phyloP scores from a whole-genome alignment of 2,113 vertebrate species.

The Callocephalon fimbriatum region DNA sequence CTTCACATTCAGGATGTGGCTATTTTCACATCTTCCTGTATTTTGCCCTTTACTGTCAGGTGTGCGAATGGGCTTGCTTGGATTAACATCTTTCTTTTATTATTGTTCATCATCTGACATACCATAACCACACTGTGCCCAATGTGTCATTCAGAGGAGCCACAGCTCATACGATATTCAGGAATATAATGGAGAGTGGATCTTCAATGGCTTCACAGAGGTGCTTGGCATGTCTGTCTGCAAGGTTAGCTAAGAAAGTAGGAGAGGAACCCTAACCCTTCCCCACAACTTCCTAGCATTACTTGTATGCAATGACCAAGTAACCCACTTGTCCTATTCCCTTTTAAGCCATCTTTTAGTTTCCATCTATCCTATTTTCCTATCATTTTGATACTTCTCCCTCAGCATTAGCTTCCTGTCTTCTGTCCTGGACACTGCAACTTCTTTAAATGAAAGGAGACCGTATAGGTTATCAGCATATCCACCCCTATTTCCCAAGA shows the following conservation, averaged over 20 bases:
- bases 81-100: neutral
- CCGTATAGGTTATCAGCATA: neutral
- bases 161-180: neutral
- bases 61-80: neutral
- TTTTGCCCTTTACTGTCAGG: neutral
- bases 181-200: neutral
- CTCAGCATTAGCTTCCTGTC: neutral
- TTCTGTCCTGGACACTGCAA: neutral
- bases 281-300: neutral
- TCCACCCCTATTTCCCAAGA: neutral
- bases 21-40: neutral
- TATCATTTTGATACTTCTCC: neutral
- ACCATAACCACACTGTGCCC: accelerated
- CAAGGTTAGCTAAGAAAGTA: neutral
- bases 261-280: neutral
- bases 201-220: neutral
- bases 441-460: neutral
- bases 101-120: neutral
- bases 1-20: neutral
- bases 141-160: neutral
- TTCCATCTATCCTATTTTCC: neutral
- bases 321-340: neutral
- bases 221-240: neutral
- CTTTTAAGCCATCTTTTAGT: neutral
- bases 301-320: neutral